phyloP scores from a whole-genome alignment of 2,113 vertebrate species.

The Rhinopithecus roxellana region DNA sequence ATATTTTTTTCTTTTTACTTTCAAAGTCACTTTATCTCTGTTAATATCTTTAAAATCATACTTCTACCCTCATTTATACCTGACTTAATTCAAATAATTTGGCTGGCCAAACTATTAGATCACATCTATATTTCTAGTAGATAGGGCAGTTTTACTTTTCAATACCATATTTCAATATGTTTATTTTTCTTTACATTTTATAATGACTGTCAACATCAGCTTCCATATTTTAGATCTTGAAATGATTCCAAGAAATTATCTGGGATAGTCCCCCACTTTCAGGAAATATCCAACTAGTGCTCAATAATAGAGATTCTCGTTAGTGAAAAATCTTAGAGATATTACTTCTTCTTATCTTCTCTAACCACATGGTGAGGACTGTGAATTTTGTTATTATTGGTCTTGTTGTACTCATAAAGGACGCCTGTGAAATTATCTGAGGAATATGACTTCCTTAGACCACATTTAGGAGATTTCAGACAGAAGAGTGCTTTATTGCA shows the following conservation, averaged over 20 bases:
- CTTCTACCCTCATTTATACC: background rate
- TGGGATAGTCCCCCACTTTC: background rate
- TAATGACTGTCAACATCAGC: background rate
- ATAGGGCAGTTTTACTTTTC: background rate
- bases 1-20: background rate
- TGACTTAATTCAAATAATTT: background rate
- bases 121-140: background rate
- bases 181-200: conserved; percentile 2
- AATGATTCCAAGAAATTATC: background rate
- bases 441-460: background rate
- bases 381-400: background rate
- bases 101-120: background rate
- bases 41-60: too few species aligned
- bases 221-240: background rate
- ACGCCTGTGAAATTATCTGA: background rate
- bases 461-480: background rate
- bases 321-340: background rate
- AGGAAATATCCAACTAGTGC: background rate
- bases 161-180: background rate
- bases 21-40: background rate
- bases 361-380: background rate
- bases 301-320: background rate
- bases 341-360: background rate
- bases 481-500: background rate
- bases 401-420: background rate